These are phyloP conservation scores for Varroa destructor DNA, from an alignment of 1,140 invertebrate genomes.

Conservation along the genomic window DNA sequence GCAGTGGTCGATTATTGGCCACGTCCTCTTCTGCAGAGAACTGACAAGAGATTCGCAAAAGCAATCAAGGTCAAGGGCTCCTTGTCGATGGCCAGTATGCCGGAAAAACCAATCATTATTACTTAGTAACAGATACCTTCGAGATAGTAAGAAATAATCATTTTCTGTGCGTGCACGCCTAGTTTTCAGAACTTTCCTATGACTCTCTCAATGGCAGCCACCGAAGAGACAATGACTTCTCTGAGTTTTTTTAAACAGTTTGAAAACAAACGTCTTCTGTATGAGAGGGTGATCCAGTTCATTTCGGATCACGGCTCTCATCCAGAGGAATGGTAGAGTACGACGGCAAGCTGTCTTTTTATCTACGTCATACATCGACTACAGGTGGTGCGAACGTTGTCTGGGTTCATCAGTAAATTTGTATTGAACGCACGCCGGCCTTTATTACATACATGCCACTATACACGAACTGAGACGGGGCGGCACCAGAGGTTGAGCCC, in stretches of 20 bases:
- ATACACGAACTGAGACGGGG: not conserved
- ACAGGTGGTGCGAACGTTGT: not conserved
- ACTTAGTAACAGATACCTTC: not conserved
- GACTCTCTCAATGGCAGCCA: conserved; percentile 39
- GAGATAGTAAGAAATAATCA: not conserved
- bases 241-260: conserved; percentile 39
- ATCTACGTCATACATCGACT: not conserved
- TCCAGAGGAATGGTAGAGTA: not conserved
- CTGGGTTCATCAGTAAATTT: not conserved
- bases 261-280: conserved; percentile 37
- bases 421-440: not conserved
- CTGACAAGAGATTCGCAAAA: not conserved
- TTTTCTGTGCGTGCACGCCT: conserved; percentile 40
- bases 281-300: conserved; percentile 55
- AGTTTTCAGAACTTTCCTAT: conserved; percentile 41
- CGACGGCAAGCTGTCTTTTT: not conserved
- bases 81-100: not conserved
- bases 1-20: conserved; percentile 7
- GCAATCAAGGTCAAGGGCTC: not conserved
- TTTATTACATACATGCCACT: not conserved
- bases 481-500: not conserved
- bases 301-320: conserved; percentile 39
- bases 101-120: not conserved
- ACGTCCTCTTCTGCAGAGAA: not conserved
- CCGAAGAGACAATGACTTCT: conserved; percentile 38